These are phyloP conservation scores for Dryomyza anilis DNA, from an alignment of 2,888 invertebrate genomes.

Conservation along the genomic window DNA sequence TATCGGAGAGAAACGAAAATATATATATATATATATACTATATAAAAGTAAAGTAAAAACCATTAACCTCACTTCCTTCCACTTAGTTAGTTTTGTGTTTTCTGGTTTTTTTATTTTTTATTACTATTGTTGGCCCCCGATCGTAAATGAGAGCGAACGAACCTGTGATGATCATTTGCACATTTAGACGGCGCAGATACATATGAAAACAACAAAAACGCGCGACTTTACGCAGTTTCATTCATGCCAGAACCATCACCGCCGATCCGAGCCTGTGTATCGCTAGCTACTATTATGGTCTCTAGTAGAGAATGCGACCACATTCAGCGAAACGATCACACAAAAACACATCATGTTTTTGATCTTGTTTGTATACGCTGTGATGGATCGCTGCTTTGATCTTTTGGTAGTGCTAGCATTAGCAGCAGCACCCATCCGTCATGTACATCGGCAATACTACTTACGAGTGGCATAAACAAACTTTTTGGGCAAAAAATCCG, in stretches of 20 bases:
- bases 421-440: too few relatives aligned
- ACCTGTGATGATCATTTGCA: constrained; percentile 15
- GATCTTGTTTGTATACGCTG: constrained; percentile 7
- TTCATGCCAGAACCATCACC: too few relatives aligned
- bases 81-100: neutral
- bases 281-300: too few relatives aligned
- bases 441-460: too few relatives aligned
- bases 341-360: neutral
- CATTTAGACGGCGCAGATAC: too few relatives aligned
- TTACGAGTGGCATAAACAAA: too few relatives aligned
- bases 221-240: too few relatives aligned
- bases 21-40: neutral
- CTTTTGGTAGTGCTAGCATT: too few relatives aligned
- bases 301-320: too few relatives aligned
- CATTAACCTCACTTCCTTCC: constrained; percentile 26
- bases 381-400: constrained; percentile 21
- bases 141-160: neutral
- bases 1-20: neutral
- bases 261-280: too few relatives aligned
- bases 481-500: too few relatives aligned
- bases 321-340: neutral
- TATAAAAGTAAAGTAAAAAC: constrained; percentile 5
- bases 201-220: neutral
- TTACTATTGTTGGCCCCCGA: neutral
- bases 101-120: neutral